These are phyloP conservation scores for Tiliqua scincoides DNA, from an alignment of 2,113 vertebrate species.

Conservation along the genomic window DNA sequence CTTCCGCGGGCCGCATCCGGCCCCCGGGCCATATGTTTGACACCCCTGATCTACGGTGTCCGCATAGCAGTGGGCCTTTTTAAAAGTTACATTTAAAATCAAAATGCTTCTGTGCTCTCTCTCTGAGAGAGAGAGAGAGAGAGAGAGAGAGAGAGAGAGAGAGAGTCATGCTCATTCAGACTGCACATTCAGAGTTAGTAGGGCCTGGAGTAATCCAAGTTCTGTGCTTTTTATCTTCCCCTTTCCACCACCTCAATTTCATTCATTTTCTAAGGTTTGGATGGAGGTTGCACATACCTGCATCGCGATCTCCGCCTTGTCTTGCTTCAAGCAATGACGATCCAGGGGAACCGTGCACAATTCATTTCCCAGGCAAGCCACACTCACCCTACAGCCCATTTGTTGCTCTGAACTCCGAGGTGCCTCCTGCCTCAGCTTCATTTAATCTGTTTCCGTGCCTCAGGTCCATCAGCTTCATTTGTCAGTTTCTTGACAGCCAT, in stretches of 20 bases:
- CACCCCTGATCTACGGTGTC: too few relatives aligned
- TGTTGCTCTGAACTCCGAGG: neutral
- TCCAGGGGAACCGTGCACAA: neutral
- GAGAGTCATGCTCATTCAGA: neutral
- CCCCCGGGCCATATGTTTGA: too few relatives aligned
- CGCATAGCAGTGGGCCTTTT: neutral
- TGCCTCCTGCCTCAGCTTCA: neutral
- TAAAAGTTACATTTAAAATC: neutral
- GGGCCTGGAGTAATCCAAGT: neutral
- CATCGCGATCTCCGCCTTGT: neutral
- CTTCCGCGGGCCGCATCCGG: too few relatives aligned
- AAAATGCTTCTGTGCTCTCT: neutral
- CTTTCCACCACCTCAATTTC: neutral
- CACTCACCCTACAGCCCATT: conserved; percentile 47
- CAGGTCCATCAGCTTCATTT: neutral
- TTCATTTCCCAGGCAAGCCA: conserved; percentile 30
- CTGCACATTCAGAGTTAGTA: neutral
- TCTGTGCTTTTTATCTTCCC: neutral
- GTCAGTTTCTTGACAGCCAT: neutral
- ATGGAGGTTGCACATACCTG: conserved; percentile 25
- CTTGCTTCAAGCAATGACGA: neutral
- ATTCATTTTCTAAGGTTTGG: neutral
- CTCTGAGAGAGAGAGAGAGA: too few relatives aligned
- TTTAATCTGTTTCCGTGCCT: neutral
- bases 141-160: too few relatives aligned